phyloP scores from a whole-genome alignment of 2,888 invertebrate genomes.

The Trichopoda pennipes region DNA sequence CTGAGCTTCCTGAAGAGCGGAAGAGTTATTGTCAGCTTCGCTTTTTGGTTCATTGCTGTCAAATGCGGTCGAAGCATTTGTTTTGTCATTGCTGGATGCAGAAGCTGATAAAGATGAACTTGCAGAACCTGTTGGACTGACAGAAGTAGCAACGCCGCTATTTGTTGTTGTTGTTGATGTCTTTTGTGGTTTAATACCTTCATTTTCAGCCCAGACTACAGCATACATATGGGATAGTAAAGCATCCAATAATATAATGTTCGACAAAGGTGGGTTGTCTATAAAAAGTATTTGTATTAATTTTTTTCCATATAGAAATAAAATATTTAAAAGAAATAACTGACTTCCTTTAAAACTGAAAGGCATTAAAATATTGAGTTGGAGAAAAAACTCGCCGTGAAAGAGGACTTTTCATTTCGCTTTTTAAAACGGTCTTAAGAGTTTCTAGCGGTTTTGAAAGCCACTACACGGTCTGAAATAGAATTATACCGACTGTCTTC shows the following conservation, averaged over 20 bases:
- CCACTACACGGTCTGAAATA: too few relatives aligned
- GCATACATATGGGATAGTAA: conserved; percentile 80
- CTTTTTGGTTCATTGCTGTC: conserved; percentile 72
- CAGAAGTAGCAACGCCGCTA: conserved; percentile 45
- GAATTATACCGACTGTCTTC: too few relatives aligned
- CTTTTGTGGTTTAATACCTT: conserved; percentile 74
- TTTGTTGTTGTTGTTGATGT: conserved; percentile 66
- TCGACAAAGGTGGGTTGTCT: conserved; percentile 78
- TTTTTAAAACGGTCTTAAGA: too few relatives aligned
- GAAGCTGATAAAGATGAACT: conserved; percentile 59
- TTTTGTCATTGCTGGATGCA: conserved; percentile 71
- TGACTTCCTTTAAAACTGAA: background rate
- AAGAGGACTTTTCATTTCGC: too few relatives aligned
- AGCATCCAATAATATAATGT: conserved; percentile 79
- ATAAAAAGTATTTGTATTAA: conserved; percentile 20
- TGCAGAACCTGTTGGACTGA: conserved; percentile 63
- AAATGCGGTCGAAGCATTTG: conserved; percentile 74
- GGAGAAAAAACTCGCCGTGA: too few relatives aligned
- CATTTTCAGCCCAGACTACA: conserved; percentile 78
- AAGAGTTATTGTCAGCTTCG: conserved; percentile 62
- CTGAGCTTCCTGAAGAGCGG: conserved; percentile 72
- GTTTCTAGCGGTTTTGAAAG: too few relatives aligned
- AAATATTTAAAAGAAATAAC: background rate
- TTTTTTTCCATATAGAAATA: background rate
- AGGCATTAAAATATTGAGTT: too few relatives aligned